Conservation (phyloP, 2,888 invertebrate genomes). For the Dasypogon diadema region DNA sequence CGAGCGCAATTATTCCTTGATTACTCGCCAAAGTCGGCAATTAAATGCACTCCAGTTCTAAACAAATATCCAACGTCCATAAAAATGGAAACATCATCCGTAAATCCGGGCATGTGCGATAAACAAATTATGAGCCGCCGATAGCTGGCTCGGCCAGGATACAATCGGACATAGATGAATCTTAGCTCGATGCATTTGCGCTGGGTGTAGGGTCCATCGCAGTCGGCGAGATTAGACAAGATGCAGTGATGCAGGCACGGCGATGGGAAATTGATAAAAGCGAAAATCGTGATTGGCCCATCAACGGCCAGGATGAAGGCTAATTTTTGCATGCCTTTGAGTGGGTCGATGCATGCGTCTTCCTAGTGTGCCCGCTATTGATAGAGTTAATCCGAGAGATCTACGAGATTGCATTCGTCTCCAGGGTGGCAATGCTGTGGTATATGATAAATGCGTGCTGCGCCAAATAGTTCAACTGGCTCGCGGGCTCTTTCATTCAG, state of each 20-base stretch:
- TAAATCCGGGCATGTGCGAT: slow-evolving; percentile 47
- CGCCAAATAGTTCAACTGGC: slow-evolving; percentile 15
- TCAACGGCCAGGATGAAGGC: slow-evolving; percentile 37
- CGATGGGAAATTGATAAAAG: slow-evolving; percentile 50
- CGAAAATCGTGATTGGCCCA: slow-evolving; percentile 51
- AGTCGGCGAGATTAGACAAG: slow-evolving; percentile 25
- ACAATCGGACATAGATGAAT: slow-evolving; percentile 10
- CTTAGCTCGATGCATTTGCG: background rate
- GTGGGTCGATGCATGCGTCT: slow-evolving; percentile 42
- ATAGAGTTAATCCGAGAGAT: slow-evolving; percentile 4
- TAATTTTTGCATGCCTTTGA: slow-evolving; percentile 32
- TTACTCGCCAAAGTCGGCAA: slow-evolving; percentile 40
- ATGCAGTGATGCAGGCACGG: background rate
- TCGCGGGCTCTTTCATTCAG: slow-evolving; percentile 25
- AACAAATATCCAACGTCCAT: slow-evolving; percentile 41
- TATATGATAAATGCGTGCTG: slow-evolving; percentile 46
- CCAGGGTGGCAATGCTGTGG: slow-evolving; percentile 40
- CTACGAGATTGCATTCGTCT: slow-evolving; percentile 42
- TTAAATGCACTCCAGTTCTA: slow-evolving; percentile 39
- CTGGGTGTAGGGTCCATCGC: background rate
- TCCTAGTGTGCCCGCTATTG: slow-evolving; percentile 26
- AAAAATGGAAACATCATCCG: slow-evolving; percentile 45
- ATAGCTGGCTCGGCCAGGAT: slow-evolving; percentile 12
- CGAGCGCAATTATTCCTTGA: slow-evolving; percentile 37
- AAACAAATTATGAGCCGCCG: slow-evolving; percentile 42